Percentiles rank a stretch among this genome's conserved stretches.
These are phyloP conservation scores for Epizoanthus ramosus DNA, from an alignment of 92 coral and sea anemone species.

Conservation along the genomic window DNA sequence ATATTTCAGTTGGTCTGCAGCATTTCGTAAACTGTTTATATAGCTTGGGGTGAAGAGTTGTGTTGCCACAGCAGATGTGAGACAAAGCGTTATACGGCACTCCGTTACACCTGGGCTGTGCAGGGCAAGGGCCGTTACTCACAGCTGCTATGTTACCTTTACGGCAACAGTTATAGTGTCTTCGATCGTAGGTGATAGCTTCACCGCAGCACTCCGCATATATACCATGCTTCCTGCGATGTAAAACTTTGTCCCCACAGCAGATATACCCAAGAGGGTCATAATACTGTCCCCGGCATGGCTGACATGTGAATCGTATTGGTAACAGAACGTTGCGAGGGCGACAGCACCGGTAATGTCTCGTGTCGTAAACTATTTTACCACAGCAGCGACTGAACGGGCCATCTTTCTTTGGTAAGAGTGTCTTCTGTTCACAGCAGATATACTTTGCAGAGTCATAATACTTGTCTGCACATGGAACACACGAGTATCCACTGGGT, in stretches of 20 bases:
- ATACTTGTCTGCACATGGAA: conserved; percentile 9
- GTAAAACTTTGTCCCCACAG: neutral
- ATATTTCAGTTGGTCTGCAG: neutral
- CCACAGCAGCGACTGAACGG: conserved; percentile 26
- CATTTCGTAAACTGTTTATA: conserved; percentile 16
- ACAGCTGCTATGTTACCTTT: neutral
- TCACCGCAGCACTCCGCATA: neutral
- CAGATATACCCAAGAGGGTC: neutral
- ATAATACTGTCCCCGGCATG: conserved; percentile 22
- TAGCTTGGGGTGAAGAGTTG: neutral
- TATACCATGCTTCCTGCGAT: neutral
- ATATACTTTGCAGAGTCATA: conserved; percentile 14
- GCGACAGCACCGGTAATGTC: conserved; percentile 21
- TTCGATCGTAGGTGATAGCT: conserved; percentile 16
- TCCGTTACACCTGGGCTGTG: neutral
- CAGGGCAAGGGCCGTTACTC: neutral
- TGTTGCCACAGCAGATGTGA: conserved; percentile 23
- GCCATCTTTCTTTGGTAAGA: conserved; percentile 11
- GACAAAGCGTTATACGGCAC: neutral
- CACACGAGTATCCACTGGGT: conserved; percentile 24
- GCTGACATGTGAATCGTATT: neutral
- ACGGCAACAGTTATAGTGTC: conserved; percentile 11
- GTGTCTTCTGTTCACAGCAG: conserved; percentile 17
- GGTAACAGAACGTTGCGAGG: conserved; percentile 16
- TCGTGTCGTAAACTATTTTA: conserved; percentile 4